phyloP scores from a whole-genome alignment of 2,797 vertebrate species.

The Crocodylus rhombifer region DNA sequence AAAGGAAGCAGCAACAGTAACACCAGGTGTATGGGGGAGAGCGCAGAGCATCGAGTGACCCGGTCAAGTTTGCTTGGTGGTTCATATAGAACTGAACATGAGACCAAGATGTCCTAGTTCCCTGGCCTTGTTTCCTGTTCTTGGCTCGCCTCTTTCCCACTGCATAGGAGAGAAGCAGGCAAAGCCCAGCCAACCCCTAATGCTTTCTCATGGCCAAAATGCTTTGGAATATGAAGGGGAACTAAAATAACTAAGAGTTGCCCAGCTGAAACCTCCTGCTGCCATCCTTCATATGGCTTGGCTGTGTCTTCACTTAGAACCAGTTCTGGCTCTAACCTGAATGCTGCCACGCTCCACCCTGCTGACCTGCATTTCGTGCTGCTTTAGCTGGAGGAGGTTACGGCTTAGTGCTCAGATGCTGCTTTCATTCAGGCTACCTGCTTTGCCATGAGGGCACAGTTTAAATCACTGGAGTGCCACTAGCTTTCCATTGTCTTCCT shows the following conservation, averaged over 20 bases:
- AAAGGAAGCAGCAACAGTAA: neutral
- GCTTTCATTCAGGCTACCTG: neutral
- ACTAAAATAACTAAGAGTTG: neutral
- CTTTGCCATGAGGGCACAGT: neutral
- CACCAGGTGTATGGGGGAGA: neutral
- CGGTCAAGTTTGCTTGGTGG: neutral
- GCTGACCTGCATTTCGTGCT: no score
- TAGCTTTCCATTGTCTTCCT: neutral
- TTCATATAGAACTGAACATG: neutral
- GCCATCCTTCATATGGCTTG: fast-evolving
- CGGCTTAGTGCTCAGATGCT: neutral
- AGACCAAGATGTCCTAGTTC: neutral
- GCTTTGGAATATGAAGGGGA: neutral
- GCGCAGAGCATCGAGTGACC: neutral
- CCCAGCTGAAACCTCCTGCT: neutral
- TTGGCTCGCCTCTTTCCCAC: neutral
- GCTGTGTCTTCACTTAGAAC: neutral
- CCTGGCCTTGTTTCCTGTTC: neutral
- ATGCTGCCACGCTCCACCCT: neutral
- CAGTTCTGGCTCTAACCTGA: fast-evolving
- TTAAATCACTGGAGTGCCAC: neutral
- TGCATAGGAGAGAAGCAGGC: no score
- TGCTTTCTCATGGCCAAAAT: neutral
- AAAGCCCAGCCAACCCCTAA: neutral
- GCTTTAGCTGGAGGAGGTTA: fast-evolving